Conservation (phyloP, 1,140 invertebrate species). For the Zaprionus ornatus region DNA sequence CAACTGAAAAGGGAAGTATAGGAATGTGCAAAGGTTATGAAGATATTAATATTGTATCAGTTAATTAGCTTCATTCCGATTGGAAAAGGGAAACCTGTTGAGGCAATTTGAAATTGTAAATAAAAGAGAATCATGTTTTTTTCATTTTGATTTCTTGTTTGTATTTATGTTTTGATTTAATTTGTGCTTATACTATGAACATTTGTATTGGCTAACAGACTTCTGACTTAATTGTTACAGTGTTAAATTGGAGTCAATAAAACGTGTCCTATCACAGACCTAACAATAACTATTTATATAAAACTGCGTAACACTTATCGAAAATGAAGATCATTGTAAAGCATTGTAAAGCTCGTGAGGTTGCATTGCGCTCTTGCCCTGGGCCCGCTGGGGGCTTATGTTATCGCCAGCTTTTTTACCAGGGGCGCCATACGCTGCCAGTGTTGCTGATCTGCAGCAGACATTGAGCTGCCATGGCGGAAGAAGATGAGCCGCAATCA, state of each 20-base stretch:
- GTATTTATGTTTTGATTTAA: slow-evolving; percentile 29
- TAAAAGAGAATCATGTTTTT: slow-evolving; percentile 33
- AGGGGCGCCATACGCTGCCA: slow-evolving; percentile 74
- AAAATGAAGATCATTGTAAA: slow-evolving; percentile 78
- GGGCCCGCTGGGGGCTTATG: not conserved
- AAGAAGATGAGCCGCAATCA: slow-evolving; percentile 46
- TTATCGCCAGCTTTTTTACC: slow-evolving; percentile 48
- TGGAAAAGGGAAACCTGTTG: not conserved
- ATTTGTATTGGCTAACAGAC: slow-evolving; percentile 75
- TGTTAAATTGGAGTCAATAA: slow-evolving; percentile 61
- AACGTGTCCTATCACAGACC: slow-evolving; percentile 78
- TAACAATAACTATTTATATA: slow-evolving; percentile 54
- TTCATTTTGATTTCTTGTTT: slow-evolving; percentile 38
- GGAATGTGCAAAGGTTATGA: no score
- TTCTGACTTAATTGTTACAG: slow-evolving; percentile 64
- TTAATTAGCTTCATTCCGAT: slow-evolving; percentile 5
- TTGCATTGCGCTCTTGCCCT: slow-evolving; percentile 69
- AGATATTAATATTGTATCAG: no score
- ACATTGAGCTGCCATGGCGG: slow-evolving; percentile 29
- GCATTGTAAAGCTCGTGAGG: slow-evolving; percentile 68
- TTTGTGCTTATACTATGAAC: slow-evolving; percentile 66
- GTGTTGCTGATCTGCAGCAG: slow-evolving; percentile 67
- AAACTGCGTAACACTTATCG: slow-evolving; percentile 67
- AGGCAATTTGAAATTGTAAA: slow-evolving; percentile 13
- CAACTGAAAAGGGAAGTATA: no score